phyloP scores from a whole-genome alignment of 2,797 vertebrate species.

The Anableps anableps region DNA sequence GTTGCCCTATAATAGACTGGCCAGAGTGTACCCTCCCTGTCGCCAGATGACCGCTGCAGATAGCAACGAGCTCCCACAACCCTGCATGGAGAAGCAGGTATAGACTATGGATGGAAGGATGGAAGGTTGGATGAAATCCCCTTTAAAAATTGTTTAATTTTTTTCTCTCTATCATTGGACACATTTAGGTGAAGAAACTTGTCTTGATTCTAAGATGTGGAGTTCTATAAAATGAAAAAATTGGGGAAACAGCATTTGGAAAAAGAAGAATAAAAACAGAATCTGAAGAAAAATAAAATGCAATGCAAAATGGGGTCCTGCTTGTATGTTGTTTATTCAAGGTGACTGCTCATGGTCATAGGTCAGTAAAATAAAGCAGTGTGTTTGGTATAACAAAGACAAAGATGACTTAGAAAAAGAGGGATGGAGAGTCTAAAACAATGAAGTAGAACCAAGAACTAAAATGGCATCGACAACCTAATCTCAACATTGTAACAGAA shows the following conservation, averaged over 20 bases:
- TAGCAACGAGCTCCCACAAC: no score
- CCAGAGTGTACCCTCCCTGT: no score
- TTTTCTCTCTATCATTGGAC: not conserved
- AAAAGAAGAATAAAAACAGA: not conserved
- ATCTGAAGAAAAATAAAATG: not conserved
- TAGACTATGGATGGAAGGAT: not conserved
- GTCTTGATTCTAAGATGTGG: not conserved
- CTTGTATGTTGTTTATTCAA: constrained; percentile 52
- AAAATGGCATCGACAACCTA: constrained; percentile 79
- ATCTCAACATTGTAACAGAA: constrained; percentile 73
- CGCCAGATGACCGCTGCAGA: no score
- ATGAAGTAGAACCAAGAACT: constrained; percentile 65
- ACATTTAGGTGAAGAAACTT: not conserved
- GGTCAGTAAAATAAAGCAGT: constrained; percentile 60
- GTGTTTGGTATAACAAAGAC: constrained; percentile 52
- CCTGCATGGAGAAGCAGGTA: not conserved
- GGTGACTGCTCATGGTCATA: constrained; percentile 66
- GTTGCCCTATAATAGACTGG: no score
- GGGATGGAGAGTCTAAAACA: constrained; percentile 66
- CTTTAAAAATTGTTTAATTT: not conserved
- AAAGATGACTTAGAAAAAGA: constrained; percentile 36
- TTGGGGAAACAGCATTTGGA: not conserved
- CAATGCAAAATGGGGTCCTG: not conserved
- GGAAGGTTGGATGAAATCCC: not conserved
- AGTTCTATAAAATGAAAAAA: not conserved